Evolutionary conservation across 64 coral and sea anemone genomes (phyloP).

Genomic region (Exaiptasia diaphana): DNA sequence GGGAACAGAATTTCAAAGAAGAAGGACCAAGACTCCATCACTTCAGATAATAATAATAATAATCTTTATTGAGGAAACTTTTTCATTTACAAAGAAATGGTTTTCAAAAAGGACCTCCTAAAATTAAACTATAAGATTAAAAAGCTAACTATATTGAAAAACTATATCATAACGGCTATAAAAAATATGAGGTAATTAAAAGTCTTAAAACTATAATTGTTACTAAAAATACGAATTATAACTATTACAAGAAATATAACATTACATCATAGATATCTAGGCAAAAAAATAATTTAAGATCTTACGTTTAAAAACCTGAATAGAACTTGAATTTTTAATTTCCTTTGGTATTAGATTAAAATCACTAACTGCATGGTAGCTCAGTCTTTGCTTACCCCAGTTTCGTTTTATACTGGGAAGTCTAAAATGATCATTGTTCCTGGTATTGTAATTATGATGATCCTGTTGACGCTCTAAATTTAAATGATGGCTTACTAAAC

Average conservation of each 20-base stretch:
- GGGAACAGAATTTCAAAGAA: not conserved
- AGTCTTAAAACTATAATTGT: not conserved
- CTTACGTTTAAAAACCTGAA: conserved; percentile 3
- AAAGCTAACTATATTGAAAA: no score
- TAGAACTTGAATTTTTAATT: not conserved
- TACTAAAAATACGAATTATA: not conserved
- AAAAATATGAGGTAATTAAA: no score
- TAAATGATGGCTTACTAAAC: not conserved
- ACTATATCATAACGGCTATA: no score
- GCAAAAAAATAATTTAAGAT: not conserved
- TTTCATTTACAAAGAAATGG: no score
- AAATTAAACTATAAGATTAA: no score
- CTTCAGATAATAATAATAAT: not conserved
- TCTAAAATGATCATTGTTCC: conserved; percentile 14
- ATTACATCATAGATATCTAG: not conserved
- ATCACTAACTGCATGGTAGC: conserved; percentile 24
- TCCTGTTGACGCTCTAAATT: not conserved
- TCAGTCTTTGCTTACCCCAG: conserved; percentile 27
- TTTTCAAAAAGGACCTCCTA: no score
- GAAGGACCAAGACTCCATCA: not conserved
- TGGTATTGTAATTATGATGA: conserved; percentile 3
- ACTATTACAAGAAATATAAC: not conserved
- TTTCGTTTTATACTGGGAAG: conserved; percentile 13
- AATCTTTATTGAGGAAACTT: no score
- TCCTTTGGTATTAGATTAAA: conserved; percentile 4